Evolutionary conservation across 1,140 invertebrate species (phyloP).

Genomic region (Drosophila nikananu): DNA sequence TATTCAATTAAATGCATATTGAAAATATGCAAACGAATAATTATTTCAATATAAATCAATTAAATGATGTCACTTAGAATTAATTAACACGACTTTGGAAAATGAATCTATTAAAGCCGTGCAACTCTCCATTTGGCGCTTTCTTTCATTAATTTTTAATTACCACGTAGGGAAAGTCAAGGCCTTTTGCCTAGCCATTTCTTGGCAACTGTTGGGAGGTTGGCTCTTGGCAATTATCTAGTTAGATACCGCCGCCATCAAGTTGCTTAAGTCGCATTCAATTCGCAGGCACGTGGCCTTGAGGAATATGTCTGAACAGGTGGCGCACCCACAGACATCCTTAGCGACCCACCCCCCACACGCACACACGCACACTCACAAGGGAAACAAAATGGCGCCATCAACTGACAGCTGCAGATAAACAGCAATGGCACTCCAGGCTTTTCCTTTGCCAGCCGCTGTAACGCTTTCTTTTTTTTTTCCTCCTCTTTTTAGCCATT

Average conservation of each 20-base stretch:
- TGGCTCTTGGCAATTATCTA: conserved; percentile 18
- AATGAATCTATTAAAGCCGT: conserved; percentile 1
- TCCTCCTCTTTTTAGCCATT: conserved; percentile 44
- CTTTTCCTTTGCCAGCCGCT: conserved; percentile 14
- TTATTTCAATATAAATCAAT: background rate
- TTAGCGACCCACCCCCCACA: background rate
- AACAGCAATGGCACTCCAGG: conserved; percentile 44
- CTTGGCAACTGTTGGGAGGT: background rate
- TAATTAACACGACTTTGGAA: background rate
- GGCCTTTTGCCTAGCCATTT: conserved; percentile 4
- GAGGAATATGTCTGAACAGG: conserved; percentile 50
- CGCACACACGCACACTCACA: conserved; percentile 5
- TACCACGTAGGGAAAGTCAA: conserved; percentile 7
- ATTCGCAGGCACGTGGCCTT: conserved; percentile 24
- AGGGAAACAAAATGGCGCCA: conserved; percentile 49
- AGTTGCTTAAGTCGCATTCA: conserved; percentile 19
- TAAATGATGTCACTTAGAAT: background rate
- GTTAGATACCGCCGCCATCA: conserved; percentile 10
- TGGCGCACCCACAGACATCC: conserved; percentile 33
- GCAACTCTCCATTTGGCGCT: conserved; percentile 2
- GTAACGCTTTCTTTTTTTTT: conserved; percentile 17
- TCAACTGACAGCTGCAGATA: conserved; percentile 70
- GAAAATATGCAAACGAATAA: no score
- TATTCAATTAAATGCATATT: no score
- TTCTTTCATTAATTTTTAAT: conserved; percentile 18